Evolutionary conservation across 2,888 invertebrate species (phyloP), one percentile per base, ranked within the genome.

Genomic region (Sipha maydis): DNA sequence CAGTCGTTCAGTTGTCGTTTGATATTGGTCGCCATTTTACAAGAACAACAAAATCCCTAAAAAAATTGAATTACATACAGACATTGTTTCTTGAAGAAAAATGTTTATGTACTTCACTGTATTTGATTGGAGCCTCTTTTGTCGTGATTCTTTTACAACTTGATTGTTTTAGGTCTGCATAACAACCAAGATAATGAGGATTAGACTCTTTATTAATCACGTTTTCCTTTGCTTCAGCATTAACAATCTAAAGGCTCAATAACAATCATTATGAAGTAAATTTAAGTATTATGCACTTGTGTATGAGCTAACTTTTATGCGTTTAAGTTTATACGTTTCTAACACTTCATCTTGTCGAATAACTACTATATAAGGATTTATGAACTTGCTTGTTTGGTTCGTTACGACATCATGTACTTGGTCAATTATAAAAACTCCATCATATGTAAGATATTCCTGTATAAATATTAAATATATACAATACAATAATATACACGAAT

Each of bases 21-120:
- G 2, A 85, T 78, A 54, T 85, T 85, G 0, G 19, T 69, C 1
- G 77, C 31, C 69, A 77, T 85, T 5, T 85, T 31, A 54, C 85
- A 85, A 34, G 85, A 85, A 54, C 85, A 85, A 71, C 85, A 85
- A 67, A 85, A 85, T 25, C 85, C 85, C 85, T 85, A 54, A 28
- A 17, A 67, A 34, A 34, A 7, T 7, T 5, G 34, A 56, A 54
- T 0, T n/a, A 38, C n/a, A 1, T 75, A 17, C 4, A 25, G 31
- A 21, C 17, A 19, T n/a, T 73, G 54, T 71, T 54, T 25, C 1
- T 84, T 25, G 7, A 11, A 73, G 61, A 41, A 3, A 2, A 31
- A 28, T 31, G 9, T 0, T 56, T 61, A 1, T 61, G 41, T 84
- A 84, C 84, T 76, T 84, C 84, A 67, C 84, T 84, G 25, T 67